Base-by-base conservation (phyloP, 2,797 vertebrate genomes). In the Siniperca scherzeri region DNA sequence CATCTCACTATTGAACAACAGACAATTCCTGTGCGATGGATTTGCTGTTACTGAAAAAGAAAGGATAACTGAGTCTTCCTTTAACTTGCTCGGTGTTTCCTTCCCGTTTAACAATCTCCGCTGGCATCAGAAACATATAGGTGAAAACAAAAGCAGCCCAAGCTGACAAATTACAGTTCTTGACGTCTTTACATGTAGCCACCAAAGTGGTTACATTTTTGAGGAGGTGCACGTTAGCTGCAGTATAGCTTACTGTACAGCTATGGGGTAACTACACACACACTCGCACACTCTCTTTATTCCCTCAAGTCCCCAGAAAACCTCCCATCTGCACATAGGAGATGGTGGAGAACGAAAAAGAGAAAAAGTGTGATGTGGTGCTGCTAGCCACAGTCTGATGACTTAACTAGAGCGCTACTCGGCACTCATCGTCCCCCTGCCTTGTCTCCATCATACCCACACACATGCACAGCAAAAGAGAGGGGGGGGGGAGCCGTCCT, bases 391-490 rank as follows among this genome's bases (percentile, higher is more conserved):
- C 80, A 87, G 61, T 76, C 81, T 68, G 86, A 92, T 94, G 92
- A 94, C 91, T 82, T 94, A 91, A 92, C 66, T 86, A 55, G 77
- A 82, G 82, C 83, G 56, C 84, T 80, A 83, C n/a, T 79, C 70
- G 17, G 69, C 71, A 50, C 82, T 87, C 87, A 73, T 86, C 90
- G 70, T 76, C 74, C 65, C 66, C 27, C 36, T 62, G 73, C 78
- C 71, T 75, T 57, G 17, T 74, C 81, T 65, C 75, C 74, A 30
- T 84, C 77, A 76, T 62, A 80, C 73, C 60, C 75, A 62, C 87
- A 75, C 78, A 86, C 69, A 77, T 38, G 60, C 59, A 80, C 30
- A 75, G 27, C 53, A 56, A 65, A n/a, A 72, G 59, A 14, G 44
- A 52, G 30, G 67, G 30, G 53, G 36, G 52, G 60, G 50, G 42